These are phyloP conservation scores for Ectobius pallidus DNA, from an alignment of 2,888 invertebrate species.

Conservation along the genomic window DNA sequence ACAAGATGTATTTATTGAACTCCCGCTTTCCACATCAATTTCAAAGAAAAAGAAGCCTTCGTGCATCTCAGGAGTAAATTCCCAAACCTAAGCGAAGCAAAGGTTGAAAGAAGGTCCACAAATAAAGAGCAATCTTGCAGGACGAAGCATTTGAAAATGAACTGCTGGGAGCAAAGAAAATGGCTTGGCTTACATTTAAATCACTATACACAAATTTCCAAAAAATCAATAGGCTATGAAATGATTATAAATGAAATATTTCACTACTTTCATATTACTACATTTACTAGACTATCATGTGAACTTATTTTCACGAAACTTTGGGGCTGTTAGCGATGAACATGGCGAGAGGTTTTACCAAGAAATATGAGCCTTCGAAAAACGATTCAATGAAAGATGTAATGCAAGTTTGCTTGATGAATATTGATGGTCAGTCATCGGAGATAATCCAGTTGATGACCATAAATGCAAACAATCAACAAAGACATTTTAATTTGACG, in stretches of 20 bases:
- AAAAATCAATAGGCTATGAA: slow-evolving; percentile 9
- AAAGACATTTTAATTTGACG: not conserved
- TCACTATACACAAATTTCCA: slow-evolving; percentile 1
- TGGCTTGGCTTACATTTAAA: not conserved
- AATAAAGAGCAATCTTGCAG: not conserved
- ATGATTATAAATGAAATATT: not conserved
- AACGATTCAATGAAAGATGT: not conserved
- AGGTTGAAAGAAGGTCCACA: no score
- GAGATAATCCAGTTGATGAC: not conserved
- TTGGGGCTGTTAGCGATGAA: no score
- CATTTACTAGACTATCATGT: not conserved
- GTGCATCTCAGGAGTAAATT: not conserved
- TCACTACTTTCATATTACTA: not conserved
- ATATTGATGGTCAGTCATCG: not conserved
- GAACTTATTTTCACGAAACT: not conserved
- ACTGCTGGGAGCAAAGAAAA: slow-evolving; percentile 3
- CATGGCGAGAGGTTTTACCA: not conserved
- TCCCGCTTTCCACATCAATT: no score
- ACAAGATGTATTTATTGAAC: no score
- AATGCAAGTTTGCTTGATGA: not conserved
- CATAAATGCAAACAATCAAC: not conserved
- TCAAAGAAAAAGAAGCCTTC: not conserved
- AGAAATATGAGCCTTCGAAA: not conserved
- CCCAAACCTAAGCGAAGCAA: not conserved
- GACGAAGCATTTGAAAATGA: not conserved